phyloP scores from a whole-genome alignment of 2,113 vertebrate genomes.

The Pao palembangensis region DNA sequence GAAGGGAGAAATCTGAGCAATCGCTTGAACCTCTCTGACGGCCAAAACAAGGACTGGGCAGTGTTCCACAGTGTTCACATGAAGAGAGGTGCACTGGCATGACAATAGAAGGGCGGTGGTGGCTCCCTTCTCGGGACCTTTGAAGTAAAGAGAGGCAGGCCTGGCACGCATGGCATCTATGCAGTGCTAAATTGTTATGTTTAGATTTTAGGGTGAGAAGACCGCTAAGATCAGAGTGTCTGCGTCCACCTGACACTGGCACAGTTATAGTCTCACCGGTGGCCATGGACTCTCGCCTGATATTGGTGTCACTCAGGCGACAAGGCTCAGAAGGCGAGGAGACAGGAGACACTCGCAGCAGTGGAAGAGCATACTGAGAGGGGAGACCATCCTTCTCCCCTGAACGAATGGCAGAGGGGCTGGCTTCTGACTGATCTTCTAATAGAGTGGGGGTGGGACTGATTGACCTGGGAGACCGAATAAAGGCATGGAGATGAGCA shows the following conservation, averaged over 20 bases:
- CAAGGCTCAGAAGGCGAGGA: slow-evolving; percentile 37
- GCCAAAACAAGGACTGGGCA: slow-evolving; percentile 15
- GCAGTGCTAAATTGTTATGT: slow-evolving; percentile 26
- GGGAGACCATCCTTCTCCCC: slow-evolving; percentile 25
- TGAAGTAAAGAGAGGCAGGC: slow-evolving; percentile 37
- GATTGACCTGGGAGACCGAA: slow-evolving; percentile 39
- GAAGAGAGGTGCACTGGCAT: slow-evolving; percentile 25
- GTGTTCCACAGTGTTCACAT: slow-evolving; percentile 24
- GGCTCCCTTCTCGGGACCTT: slow-evolving; percentile 27
- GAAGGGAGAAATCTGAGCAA: slow-evolving; percentile 65
- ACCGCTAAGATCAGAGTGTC: slow-evolving; percentile 65
- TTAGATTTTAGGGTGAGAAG: slow-evolving; percentile 48
- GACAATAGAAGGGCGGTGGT: neutral
- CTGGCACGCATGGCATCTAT: slow-evolving; percentile 41
- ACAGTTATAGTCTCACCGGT: slow-evolving; percentile 2
- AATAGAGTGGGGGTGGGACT: slow-evolving; percentile 29
- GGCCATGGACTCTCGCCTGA: slow-evolving; percentile 13
- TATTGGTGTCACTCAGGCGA: slow-evolving; percentile 54
- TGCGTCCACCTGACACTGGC: slow-evolving; percentile 27
- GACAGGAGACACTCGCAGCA: slow-evolving; percentile 24
- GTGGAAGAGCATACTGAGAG: slow-evolving; percentile 9
- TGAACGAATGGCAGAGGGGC: slow-evolving; percentile 14
- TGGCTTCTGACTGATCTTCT: slow-evolving; percentile 28
- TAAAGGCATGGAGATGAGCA: slow-evolving; percentile 38
- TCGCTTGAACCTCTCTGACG: slow-evolving; percentile 44